These are phyloP conservation scores for Manacus vitellinus DNA, from an alignment of 2,113 vertebrate species.

Conservation along the genomic window DNA sequence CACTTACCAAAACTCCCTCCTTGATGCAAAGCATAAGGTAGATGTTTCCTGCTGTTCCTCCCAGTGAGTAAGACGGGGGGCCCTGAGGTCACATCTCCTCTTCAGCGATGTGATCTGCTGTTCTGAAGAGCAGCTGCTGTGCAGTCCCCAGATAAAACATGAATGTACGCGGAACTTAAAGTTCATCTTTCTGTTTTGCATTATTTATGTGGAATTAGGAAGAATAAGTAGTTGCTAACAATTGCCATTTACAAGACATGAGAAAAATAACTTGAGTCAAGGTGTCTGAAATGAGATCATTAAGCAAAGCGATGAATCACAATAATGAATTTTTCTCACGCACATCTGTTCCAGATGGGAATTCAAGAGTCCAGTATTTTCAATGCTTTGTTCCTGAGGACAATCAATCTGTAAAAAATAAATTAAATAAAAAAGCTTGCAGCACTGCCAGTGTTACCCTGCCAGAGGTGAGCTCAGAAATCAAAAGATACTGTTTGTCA, in stretches of 20 bases:
- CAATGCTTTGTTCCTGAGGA: background rate
- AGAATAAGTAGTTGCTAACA: slow-evolving; percentile 49
- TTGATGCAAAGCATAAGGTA: background rate
- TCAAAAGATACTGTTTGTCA: accelerated
- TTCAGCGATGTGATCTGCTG: background rate
- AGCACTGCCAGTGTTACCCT: background rate
- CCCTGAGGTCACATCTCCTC: background rate
- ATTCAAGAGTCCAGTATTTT: background rate
- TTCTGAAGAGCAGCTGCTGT: slow-evolving; percentile 31
- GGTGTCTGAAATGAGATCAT: background rate
- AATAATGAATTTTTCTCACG: background rate
- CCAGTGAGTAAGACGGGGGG: background rate
- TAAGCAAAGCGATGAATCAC: background rate
- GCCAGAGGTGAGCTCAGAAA: background rate
- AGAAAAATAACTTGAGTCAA: background rate
- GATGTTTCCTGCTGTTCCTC: background rate
- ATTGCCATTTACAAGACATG: slow-evolving; percentile 59
- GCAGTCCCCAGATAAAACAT: background rate
- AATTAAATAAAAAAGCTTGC: background rate
- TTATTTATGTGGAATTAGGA: slow-evolving; percentile 60
- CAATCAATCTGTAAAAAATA: background rate
- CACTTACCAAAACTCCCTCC: background rate
- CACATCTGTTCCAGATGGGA: background rate
- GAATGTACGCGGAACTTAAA: background rate
- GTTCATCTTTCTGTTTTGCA: slow-evolving; percentile 39